Conservation (phyloP, 2,797 vertebrate species). For the Melanotaenia pygmaea region DNA sequence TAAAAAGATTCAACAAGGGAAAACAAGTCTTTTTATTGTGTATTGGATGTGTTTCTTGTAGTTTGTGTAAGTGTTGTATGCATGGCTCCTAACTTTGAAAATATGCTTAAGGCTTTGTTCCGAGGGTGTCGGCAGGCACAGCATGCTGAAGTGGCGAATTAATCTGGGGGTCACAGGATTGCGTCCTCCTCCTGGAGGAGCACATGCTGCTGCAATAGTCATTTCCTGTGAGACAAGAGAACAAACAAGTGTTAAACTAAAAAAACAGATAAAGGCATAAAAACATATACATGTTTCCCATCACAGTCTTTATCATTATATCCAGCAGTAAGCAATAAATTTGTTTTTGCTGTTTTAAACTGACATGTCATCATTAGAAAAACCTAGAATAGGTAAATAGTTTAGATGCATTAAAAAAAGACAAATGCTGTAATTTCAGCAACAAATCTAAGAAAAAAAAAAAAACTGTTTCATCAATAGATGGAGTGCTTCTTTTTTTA, state of each 20-base stretch:
- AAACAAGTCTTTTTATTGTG: neutral
- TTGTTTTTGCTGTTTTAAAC: neutral
- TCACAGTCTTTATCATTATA: neutral
- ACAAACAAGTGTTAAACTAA: neutral
- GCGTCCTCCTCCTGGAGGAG: conserved; percentile 88
- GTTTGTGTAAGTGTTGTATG: conserved; percentile 11
- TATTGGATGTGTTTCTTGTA: neutral
- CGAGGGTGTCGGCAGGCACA: conserved; percentile 87
- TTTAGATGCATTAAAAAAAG: neutral
- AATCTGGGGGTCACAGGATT: conserved; percentile 90
- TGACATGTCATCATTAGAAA: no score
- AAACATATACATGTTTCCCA: neutral
- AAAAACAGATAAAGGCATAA: neutral
- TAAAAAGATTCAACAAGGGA: neutral
- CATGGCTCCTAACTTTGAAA: conserved; percentile 82
- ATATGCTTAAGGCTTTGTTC: conserved; percentile 89
- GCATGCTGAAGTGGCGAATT: conserved; percentile 88
- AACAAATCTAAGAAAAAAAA: neutral
- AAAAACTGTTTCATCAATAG: neutral
- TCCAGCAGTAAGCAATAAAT: neutral
- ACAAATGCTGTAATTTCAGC: neutral
- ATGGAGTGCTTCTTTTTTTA: neutral
- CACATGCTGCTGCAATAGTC: conserved; percentile 86
- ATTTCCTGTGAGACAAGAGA: conserved; percentile 77
- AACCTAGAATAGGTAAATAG: no score